phyloP scores from a whole-genome alignment of 2,113 vertebrate genomes.

The Urocynchramus pylzowi region DNA sequence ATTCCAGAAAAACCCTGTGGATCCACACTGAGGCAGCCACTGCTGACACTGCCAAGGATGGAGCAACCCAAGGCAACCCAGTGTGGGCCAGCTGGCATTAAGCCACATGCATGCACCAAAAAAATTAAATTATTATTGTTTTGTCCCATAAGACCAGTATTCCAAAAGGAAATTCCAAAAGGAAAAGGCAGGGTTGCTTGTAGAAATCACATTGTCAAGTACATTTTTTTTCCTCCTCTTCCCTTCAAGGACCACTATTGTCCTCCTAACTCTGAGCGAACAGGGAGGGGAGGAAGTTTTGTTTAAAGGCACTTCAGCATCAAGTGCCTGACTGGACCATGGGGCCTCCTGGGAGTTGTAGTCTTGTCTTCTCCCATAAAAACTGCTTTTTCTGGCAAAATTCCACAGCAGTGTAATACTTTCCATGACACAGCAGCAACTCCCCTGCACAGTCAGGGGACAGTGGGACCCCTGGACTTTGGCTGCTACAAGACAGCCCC shows the following conservation, averaged over 20 bases:
- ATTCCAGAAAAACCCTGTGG: background rate
- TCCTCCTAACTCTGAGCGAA: background rate
- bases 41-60: background rate
- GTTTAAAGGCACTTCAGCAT: background rate
- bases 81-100: background rate
- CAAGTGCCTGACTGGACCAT: background rate
- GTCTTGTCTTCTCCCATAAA: background rate
- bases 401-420: background rate
- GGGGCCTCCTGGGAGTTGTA: slow-evolving; percentile 5
- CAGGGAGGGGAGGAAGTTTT: background rate
- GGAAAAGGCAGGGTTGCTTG: background rate
- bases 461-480: fast-evolving
- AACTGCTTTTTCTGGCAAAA: background rate
- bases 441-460: background rate
- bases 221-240: background rate
- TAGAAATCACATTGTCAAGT: background rate
- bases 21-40: background rate
- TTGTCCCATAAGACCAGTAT: background rate
- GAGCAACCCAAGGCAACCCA: background rate
- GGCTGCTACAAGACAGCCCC: background rate
- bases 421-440: background rate
- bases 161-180: background rate
- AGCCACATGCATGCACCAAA: background rate
- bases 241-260: background rate
- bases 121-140: background rate